A percentile compares a stretch with the other conserved stretches of the same genome.
These are phyloP conservation scores for Heterodera schachtii DNA, from an alignment of 1,140 invertebrate species.

Conservation along the genomic window DNA sequence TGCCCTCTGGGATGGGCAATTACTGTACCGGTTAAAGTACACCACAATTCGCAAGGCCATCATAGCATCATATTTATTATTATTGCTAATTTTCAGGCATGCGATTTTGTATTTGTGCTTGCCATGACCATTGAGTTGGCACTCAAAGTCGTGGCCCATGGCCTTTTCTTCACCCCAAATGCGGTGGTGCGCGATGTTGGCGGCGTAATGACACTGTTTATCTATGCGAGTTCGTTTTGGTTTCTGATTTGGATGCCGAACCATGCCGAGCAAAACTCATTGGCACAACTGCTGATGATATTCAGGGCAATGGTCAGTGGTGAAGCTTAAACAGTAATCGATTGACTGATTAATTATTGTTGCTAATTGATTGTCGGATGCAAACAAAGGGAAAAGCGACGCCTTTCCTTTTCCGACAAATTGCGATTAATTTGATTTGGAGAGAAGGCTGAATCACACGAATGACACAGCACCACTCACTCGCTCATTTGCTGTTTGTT, in stretches of 20 bases:
- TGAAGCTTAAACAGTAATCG: too few species aligned
- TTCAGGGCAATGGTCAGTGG: slow-evolving; percentile 78
- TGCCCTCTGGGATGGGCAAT: not conserved
- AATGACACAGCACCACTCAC: not conserved
- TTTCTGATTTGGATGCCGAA: slow-evolving; percentile 97
- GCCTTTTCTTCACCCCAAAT: slow-evolving; percentile 97
- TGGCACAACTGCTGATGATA: slow-evolving; percentile 92
- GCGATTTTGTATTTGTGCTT: slow-evolving; percentile 95
- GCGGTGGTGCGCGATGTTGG: slow-evolving; percentile 96
- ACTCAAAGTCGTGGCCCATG: slow-evolving; percentile 95
- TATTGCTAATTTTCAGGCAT: slow-evolving; percentile 68
- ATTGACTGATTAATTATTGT: too few species aligned
- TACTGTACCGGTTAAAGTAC: too few species aligned
- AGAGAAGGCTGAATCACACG: too few species aligned
- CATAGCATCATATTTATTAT: not conserved
- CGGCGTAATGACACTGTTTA: slow-evolving; percentile 92
- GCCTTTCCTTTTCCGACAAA: too few species aligned
- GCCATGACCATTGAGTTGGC: slow-evolving; percentile 95
- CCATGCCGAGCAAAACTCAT: slow-evolving; percentile 84
- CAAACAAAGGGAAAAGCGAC: too few species aligned
- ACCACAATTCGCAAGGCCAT: too few species aligned
- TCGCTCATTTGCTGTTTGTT: not conserved
- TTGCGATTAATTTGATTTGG: too few species aligned
- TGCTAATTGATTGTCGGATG: too few species aligned
- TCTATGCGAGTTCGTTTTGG: slow-evolving; percentile 77